Conservation (phyloP, 2,797 vertebrate species). For the Geotrypetes seraphini region DNA sequence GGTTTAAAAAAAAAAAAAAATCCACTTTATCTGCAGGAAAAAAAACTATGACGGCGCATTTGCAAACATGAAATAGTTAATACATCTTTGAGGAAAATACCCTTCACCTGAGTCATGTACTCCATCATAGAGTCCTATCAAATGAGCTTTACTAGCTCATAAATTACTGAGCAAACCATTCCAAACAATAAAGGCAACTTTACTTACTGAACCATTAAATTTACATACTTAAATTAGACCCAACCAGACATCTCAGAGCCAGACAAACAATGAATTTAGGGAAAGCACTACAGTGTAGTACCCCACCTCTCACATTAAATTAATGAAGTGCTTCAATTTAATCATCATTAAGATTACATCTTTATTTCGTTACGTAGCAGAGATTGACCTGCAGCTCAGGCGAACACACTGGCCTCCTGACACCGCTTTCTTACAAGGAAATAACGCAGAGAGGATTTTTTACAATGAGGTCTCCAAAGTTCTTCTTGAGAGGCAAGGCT, state of each 20-base stretch:
- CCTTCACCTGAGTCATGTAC: constrained; percentile 24
- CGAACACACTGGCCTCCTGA: no score
- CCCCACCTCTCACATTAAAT: constrained; percentile 49
- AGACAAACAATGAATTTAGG: constrained; percentile 45
- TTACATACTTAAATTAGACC: constrained; percentile 55
- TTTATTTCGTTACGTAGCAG: constrained; percentile 48
- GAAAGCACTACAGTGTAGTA: constrained; percentile 27
- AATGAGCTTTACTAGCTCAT: constrained; percentile 36
- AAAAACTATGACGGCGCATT: background rate
- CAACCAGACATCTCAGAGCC: constrained; percentile 41
- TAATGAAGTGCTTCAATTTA: constrained; percentile 52
- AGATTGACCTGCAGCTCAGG: constrained; percentile 21
- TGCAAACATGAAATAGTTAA: background rate
- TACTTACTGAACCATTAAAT: constrained; percentile 59
- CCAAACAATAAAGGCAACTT: constrained; percentile 53
- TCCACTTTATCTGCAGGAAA: no score
- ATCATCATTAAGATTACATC: constrained; percentile 43
- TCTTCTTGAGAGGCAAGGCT: no score
- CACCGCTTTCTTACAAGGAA: no score
- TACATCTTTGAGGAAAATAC: constrained; percentile 26
- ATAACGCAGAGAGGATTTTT: no score
- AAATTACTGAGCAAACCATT: constrained; percentile 50
- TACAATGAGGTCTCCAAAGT: no score
- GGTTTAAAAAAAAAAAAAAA: no score
- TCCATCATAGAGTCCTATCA: constrained; percentile 33